Evolutionary conservation across 2,797 vertebrate species (phyloP), one percentile per base, ranked within the genome.

Genomic region (Fistularia tabacaria): DNA sequence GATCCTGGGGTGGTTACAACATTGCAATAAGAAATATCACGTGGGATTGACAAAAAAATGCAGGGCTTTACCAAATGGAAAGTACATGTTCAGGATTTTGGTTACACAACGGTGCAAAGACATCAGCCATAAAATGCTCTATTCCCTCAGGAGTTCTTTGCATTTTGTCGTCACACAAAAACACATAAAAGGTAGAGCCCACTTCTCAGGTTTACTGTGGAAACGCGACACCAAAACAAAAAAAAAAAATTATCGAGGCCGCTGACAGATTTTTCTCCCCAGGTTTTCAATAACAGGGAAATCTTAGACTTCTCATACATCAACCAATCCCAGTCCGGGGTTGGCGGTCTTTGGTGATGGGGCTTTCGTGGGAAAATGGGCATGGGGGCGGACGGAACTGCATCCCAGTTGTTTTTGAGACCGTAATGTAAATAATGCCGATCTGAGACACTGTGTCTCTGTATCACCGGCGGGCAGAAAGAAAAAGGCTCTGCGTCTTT

Each of bases 141-240:
- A 0, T 15, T 25, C 36, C 48, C 64, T 8, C 51, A 46, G 56
- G 38, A 38, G 49, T 9, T 9, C 38, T 58, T 46, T 73, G n/a
- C 60, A 15, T 50, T 48, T 52, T 58, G 40, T 43, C 36, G 14
- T 36, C 46, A 49, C 38, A 60, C 51, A 73, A 58, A 69, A 68
- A 71, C 53, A 0, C 50, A 52, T 63, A 57, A 53, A 59, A 58
- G 75, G 68, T 61, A 68, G 64, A 48, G 50, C 70, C 60, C 51
- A 1, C 59, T 50, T 77, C 69, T 78, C 73, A 49, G 62, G 76
- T 77, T 74, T 55, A 59, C 59, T 49, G 59, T 47, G 67, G 69
- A 80, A 81, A 80, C 62, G 66, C 49, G 53, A 76, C 36, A 47
- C 55, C 63, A 55, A 68, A 25, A 25, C 25, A 25, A 25, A 25